Base-by-base conservation (phyloP, 2,113 vertebrate species). In the Aegithalos caudatus region DNA sequence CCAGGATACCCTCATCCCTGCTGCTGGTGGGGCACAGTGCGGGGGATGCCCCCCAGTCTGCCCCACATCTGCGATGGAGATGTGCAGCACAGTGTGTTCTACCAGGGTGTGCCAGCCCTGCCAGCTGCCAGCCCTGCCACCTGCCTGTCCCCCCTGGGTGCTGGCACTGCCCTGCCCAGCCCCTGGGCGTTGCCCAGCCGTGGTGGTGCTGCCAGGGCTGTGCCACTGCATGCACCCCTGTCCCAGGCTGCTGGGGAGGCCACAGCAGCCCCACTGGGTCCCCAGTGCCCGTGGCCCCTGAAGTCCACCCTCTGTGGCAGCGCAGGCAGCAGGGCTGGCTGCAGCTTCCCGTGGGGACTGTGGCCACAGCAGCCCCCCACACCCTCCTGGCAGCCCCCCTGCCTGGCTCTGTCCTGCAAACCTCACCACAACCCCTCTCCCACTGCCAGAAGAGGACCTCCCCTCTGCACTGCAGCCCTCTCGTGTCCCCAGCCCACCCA, bases 51-150 rank as follows among this genome's bases (percentile, higher is more conserved):
- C 12, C 7, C 45, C 8, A 20, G 21, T 47, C 44, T 17, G 54
- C 27, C 19, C 21, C 48, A 11, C 9, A 5, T 25, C 42, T 71
- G n/a, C 6, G 24, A 23, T 21, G 62, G 61, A 25, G 54, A 15
- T 12, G 44, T 28, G n/a, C 17, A 53, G 77, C 50, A 60, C 24
- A 5, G 2, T 2, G 50, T 51, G 7, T 29, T 37, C 6, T 48
- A 0, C 5, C 0, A 1, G 10, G 69, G 3, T 1, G 2, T 77
- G 23, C 42, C 42, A 33, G 17, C 38, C 54, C 45, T 13, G 40
- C 12, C 35, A 48, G 45, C 57, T 57, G 48, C 19, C 37, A 42
- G 27, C 42, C 51, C 48, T 15, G 33, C 17, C 65, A 50, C 50
- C 56, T 53, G 35, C 35, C 21, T 8, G n/a, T 3, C 0, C 60